These are phyloP conservation scores for Aphodius sticticus DNA, from an alignment of 2,888 invertebrate genomes.

Conservation along the genomic window DNA sequence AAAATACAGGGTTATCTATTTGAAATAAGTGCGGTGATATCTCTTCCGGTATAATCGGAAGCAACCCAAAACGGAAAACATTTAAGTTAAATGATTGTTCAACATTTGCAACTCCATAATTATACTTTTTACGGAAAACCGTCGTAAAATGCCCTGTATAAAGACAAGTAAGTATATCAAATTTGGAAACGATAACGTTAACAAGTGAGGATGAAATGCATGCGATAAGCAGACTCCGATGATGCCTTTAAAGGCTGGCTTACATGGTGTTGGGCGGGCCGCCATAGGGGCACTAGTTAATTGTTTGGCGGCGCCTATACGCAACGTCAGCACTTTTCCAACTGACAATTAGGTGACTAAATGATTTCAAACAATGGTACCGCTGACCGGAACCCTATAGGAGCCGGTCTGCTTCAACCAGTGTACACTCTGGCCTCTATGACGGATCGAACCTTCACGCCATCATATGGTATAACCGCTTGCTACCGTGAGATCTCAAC, in stretches of 20 bases:
- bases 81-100: no score
- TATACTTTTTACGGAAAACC: no score
- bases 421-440: neutral
- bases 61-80: no score
- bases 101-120: no score
- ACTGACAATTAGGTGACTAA: constrained; percentile 59
- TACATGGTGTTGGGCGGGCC: constrained; percentile 4
- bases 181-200: no score
- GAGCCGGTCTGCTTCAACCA: neutral
- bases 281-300: constrained; percentile 47
- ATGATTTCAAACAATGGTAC: constrained; percentile 55
- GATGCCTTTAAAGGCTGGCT: constrained; percentile 1
- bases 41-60: no score
- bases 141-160: no score
- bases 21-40: no score
- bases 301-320: constrained; percentile 59
- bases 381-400: neutral
- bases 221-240: neutral
- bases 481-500: neutral
- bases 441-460: neutral
- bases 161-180: no score
- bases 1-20: no score
- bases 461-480: no score
- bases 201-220: no score
- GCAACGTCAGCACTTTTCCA: constrained; percentile 58